These are phyloP conservation scores for Cetoscarus ocellatus DNA, from an alignment of 2,797 vertebrate species.

Conservation along the genomic window DNA sequence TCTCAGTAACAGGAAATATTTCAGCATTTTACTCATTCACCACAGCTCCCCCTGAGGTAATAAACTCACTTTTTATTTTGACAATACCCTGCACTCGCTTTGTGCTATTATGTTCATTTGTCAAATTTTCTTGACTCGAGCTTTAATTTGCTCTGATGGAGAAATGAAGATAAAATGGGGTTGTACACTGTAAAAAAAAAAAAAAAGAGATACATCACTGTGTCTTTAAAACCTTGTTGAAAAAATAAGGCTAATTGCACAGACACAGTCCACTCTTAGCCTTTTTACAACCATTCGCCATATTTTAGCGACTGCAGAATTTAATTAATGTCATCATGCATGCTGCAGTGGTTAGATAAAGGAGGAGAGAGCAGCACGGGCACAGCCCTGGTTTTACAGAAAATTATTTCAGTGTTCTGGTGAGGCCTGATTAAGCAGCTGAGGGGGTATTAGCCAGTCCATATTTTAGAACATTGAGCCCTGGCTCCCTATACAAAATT, in stretches of 20 bases:
- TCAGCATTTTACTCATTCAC: slow-evolving; percentile 5
- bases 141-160: slow-evolving; percentile 37
- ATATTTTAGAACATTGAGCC: not conserved
- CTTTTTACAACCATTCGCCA: slow-evolving; percentile 16
- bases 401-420: not conserved
- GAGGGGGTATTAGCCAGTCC: not conserved
- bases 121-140: slow-evolving; percentile 10
- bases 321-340: slow-evolving; percentile 4
- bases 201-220: not conserved
- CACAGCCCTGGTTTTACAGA: not conserved
- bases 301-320: not conserved
- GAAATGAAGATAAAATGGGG: slow-evolving; percentile 11
- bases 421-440: not conserved
- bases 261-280: not conserved
- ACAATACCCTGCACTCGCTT: slow-evolving; percentile 2
- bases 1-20: not conserved
- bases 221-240: not conserved
- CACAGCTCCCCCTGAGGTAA: not conserved
- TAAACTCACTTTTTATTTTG: slow-evolving; percentile 27
- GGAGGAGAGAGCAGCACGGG: not conserved
- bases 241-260: slow-evolving; percentile 3
- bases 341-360: slow-evolving; percentile 12
- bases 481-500: not conserved
- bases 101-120: slow-evolving; percentile 6
- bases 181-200: slow-evolving; percentile 9